Conservation (phyloP, 92 coral and sea anemone species). For the Palythoa grandis region DNA sequence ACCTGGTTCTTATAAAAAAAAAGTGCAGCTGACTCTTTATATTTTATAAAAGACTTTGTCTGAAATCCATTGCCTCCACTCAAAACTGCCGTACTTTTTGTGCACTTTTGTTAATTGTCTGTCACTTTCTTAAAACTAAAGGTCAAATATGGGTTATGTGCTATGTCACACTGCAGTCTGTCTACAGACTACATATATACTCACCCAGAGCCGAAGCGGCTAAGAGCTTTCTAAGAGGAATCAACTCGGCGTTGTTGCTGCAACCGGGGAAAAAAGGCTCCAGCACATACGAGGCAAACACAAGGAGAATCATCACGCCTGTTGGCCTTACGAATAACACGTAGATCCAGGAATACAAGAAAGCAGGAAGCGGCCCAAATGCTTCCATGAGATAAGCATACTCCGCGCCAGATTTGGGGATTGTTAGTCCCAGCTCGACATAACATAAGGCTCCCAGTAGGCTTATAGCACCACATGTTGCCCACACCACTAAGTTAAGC, state of each 20-base stretch:
- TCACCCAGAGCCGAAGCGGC: constrained; percentile 26
- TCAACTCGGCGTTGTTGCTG: constrained; percentile 16
- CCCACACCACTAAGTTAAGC: constrained; percentile 78
- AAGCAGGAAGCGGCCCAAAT: constrained; percentile 33
- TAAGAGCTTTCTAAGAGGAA: constrained; percentile 14
- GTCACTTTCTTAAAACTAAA: neutral
- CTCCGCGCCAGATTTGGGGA: constrained; percentile 87
- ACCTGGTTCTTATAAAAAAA: no score
- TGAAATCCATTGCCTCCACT: no score
- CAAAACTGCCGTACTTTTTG: no score
- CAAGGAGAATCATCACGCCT: constrained; percentile 25
- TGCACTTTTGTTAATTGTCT: no score
- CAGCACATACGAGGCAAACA: constrained; percentile 34
- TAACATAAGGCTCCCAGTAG: constrained; percentile 81
- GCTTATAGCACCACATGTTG: constrained; percentile 67
- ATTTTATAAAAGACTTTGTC: no score
- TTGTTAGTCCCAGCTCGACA: constrained; percentile 81
- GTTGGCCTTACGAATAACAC: constrained; percentile 26
- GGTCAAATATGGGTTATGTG: neutral
- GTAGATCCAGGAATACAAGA: constrained; percentile 36
- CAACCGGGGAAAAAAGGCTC: constrained; percentile 35
- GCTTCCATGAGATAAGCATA: constrained; percentile 48
- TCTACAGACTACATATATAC: neutral
- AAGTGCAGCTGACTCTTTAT: no score
- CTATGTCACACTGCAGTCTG: neutral